Evolutionary conservation across 2,797 vertebrate species (phyloP).

Genomic region (Malacoraja senta): DNA sequence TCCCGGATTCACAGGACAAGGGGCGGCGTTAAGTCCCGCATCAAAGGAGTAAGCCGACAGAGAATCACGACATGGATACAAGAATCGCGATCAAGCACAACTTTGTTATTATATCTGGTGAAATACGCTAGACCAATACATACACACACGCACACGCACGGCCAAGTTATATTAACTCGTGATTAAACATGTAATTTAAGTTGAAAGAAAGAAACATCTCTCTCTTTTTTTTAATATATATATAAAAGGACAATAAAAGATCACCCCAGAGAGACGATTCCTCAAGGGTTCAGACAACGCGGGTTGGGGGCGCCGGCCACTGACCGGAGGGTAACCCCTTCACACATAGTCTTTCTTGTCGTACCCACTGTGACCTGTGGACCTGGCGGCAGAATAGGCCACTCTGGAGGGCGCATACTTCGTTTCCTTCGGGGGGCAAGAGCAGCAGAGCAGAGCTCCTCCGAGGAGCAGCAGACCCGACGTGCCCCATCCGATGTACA

Average conservation of each 20-base stretch:
- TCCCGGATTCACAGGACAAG: neutral
- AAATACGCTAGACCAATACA: conserved; percentile 5
- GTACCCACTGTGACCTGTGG: conserved; percentile 61
- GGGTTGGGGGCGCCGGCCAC: neutral
- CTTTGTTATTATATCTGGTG: neutral
- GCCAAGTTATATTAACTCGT: neutral
- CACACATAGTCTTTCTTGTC: conserved; percentile 88
- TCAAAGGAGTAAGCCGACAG: neutral
- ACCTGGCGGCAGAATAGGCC: conserved; percentile 73
- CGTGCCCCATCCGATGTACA: conserved; percentile 86
- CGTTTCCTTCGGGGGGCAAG: conserved; percentile 78
- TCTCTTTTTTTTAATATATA: neutral
- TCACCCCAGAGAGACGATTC: conserved; percentile 3
- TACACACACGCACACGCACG: neutral
- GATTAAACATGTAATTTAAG: neutral
- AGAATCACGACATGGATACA: neutral
- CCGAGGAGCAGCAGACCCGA: conserved; percentile 74
- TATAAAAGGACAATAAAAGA: conserved; percentile 16
- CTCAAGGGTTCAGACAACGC: neutral
- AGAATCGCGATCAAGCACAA: neutral
- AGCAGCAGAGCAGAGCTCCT: conserved; percentile 80
- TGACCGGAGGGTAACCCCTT: conserved; percentile 41
- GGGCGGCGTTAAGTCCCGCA: neutral
- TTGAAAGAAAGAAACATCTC: neutral
- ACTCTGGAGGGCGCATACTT: conserved; percentile 69